Base-by-base conservation (phyloP, 2,113 vertebrate genomes). In the Lates calcarifer region DNA sequence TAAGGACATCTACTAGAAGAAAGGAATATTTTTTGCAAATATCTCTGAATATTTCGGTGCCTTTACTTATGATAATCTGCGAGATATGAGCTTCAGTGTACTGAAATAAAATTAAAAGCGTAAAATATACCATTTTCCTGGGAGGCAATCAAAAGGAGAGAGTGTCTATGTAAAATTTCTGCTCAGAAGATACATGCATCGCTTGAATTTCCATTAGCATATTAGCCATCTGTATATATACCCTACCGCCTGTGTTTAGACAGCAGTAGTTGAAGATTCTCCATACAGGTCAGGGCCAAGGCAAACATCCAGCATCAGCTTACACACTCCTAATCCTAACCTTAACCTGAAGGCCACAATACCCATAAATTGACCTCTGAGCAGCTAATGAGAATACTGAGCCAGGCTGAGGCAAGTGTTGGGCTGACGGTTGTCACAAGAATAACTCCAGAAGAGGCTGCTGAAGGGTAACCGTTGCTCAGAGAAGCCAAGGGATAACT, bases 281-380 rank as follows among this genome's bases (percentile, higher is more conserved):
- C 58, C 24, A 15, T 6, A 5, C 63, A 78, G 89, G 89, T 89
- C 86, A 85, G 72, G 89, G 84, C 79, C 82, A 87, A 85, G 61
- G 69, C 61, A 90, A 87, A 85, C 88, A 82, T 55, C 66, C 75
- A 73, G 90, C 83, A 82, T 91, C 77, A 2, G 64, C 20, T 91
- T 89, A 88, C 90, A 85, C 13, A 18, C 72, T 79, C 68, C 68
- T 79, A 88, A 91, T 87, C 84, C 88, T 24, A 60, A 86, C 90
- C 82, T 88, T 90, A 83, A 91, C 84, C 87, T 41, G 56, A 56
- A 63, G 82, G 66, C 47, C 66, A 77, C 55, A 69, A 64, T 6
- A 26, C 29, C 82, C 53, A 63, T 39, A 81, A 55, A 87, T 37
- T 74, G 77, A 91, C 81, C 87, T 12, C 62, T 24, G 60, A 62